phyloP scores from a whole-genome alignment of 2,888 invertebrate genomes.

The Morpho achilles region DNA sequence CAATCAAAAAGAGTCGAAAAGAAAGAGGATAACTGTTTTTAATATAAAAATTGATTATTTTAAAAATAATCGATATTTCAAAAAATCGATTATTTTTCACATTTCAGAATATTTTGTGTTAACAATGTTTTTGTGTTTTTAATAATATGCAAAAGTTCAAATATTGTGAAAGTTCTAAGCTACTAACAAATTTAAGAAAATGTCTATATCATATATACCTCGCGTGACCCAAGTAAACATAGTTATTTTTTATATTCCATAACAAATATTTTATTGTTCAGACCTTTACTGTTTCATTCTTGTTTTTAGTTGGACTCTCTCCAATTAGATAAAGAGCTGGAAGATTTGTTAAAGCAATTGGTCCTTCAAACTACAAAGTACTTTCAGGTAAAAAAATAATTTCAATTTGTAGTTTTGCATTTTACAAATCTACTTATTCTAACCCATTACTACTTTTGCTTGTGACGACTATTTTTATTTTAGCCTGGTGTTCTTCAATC shows the following conservation, averaged over 20 bases:
- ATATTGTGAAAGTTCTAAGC: too few relatives aligned
- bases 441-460: not conserved
- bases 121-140: too few relatives aligned
- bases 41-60: too few relatives aligned
- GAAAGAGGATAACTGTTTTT: too few relatives aligned
- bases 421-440: constrained; percentile 21
- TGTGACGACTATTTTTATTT: constrained; percentile 33
- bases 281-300: not conserved
- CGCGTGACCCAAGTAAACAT: constrained; percentile 62
- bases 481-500: constrained; percentile 81
- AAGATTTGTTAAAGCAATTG: constrained; percentile 83
- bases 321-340: constrained; percentile 89
- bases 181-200: constrained; percentile 26
- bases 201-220: constrained; percentile 63
- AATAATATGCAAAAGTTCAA: too few relatives aligned
- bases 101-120: too few relatives aligned
- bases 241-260: not conserved
- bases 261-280: not conserved
- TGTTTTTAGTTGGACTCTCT: constrained; percentile 84
- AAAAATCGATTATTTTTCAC: too few relatives aligned
- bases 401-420: not conserved
- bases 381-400: constrained; percentile 74
- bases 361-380: constrained; percentile 81
- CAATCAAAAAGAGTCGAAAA: too few relatives aligned
- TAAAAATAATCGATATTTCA: too few relatives aligned